Evolutionary conservation across 1,140 invertebrate species (phyloP).

Genomic region (Drosophila lini): DNA sequence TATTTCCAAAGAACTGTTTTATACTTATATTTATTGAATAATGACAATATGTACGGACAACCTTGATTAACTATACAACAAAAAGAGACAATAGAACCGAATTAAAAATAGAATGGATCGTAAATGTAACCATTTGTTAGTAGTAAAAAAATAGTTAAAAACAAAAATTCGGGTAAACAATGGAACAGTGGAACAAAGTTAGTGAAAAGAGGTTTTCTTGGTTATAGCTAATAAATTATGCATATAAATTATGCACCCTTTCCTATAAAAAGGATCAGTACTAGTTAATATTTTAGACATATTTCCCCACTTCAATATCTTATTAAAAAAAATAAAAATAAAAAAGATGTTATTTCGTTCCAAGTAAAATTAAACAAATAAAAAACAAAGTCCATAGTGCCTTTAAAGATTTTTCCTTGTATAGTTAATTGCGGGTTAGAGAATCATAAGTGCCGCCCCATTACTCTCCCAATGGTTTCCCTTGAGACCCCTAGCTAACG

Average conservation of each 20-base stretch:
- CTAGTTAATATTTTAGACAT: too few relatives aligned
- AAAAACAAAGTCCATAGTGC: background rate
- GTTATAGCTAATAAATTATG: background rate
- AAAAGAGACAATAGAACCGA: background rate
- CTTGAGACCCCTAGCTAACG: background rate
- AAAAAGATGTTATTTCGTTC: too few relatives aligned
- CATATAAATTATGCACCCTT: too few relatives aligned
- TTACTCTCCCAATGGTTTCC: constrained; percentile 3
- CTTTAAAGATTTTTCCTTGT: background rate
- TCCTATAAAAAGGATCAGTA: too few relatives aligned
- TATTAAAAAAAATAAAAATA: too few relatives aligned
- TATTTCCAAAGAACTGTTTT: too few relatives aligned
- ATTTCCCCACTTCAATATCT: too few relatives aligned
- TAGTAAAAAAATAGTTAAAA: too few relatives aligned
- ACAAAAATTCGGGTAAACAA: background rate
- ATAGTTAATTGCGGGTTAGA: constrained; percentile 1
- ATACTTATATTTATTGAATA: background rate
- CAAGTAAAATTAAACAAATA: too few relatives aligned
- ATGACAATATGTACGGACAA: too few relatives aligned
- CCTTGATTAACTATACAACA: background rate
- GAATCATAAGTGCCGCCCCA: background rate
- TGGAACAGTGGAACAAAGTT: background rate
- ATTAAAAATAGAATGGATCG: too few relatives aligned
- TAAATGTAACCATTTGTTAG: background rate
- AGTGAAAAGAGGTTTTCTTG: background rate